phyloP scores from a whole-genome alignment of 1,140 invertebrate genomes.

The Eriocheir sinensis region DNA sequence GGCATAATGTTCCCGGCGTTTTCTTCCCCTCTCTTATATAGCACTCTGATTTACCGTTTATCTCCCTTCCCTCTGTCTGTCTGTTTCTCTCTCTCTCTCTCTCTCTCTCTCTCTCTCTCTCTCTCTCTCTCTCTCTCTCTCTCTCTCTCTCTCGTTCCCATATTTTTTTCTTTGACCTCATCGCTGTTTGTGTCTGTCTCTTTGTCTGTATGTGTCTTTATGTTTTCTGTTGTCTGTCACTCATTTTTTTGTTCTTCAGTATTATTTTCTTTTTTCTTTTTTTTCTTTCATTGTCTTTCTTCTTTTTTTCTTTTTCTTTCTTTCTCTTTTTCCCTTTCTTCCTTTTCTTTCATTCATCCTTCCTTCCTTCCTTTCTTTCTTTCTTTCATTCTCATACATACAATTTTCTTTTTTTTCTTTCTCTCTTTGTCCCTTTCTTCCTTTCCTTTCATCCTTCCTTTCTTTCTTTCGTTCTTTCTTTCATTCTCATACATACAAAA shows the following conservation, averaged over 20 bases:
- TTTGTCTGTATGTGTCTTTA: neutral
- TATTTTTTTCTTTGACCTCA: neutral
- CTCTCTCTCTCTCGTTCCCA: neutral
- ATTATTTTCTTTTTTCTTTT: neutral
- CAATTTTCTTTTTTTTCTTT: no score
- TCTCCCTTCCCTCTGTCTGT: neutral
- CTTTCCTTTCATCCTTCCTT: neutral
- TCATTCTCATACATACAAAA: no score
- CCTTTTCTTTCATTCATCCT: neutral
- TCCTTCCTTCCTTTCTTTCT: neutral
- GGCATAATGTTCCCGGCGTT: no score
- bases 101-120: neutral
- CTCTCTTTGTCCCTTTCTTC: neutral
- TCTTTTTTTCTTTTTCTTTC: neutral
- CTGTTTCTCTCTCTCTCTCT: neutral
- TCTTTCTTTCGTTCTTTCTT: neutral
- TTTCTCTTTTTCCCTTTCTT: neutral
- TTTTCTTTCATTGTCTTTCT: neutral
- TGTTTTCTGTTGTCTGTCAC: neutral
- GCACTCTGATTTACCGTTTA: no score
- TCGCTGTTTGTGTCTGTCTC: neutral
- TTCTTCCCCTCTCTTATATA: no score
- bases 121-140: conserved; percentile 35
- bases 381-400: no score
- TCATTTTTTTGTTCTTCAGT: neutral